Percentiles rank a stretch among this genome's conserved stretches.
Conservation (phyloP, 2,797 vertebrate genomes). For the Betta splendens region DNA sequence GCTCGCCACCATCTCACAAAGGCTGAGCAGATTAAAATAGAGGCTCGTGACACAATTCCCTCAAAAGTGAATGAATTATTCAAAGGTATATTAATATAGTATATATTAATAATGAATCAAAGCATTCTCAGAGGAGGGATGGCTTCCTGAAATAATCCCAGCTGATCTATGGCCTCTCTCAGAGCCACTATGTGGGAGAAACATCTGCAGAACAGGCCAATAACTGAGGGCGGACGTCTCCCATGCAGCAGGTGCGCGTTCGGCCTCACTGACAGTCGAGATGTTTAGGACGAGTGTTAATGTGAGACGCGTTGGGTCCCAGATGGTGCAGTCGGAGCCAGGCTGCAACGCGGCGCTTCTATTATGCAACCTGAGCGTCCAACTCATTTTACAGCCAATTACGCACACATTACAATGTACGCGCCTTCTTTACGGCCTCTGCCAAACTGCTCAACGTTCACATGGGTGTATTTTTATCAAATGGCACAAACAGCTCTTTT, state of each 20-base stretch:
- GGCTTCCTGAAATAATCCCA: slow-evolving; percentile 38
- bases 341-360: slow-evolving; percentile 42
- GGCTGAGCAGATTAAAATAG: slow-evolving; percentile 47
- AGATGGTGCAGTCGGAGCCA: slow-evolving; percentile 58
- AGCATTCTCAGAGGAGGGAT: slow-evolving; percentile 23
- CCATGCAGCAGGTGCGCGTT: too few relatives aligned
- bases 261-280: slow-evolving; percentile 9
- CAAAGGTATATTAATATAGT: slow-evolving; percentile 62
- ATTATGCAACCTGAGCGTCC: slow-evolving; percentile 51
- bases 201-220: too few relatives aligned
- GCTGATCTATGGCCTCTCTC: slow-evolving; percentile 18
- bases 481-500: slow-evolving; percentile 1
- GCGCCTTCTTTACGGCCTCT: slow-evolving; percentile 3
- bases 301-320: slow-evolving; percentile 59
- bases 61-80: slow-evolving; percentile 68
- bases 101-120: slow-evolving; percentile 59
- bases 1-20: slow-evolving; percentile 55
- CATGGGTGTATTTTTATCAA: background rate
- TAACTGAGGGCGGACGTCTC: too few relatives aligned
- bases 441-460: too few relatives aligned
- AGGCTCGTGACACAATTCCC: slow-evolving; percentile 57
- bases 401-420: slow-evolving; percentile 18
- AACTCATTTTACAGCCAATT: slow-evolving; percentile 46
- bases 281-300: slow-evolving; percentile 55
- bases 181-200: too few relatives aligned